A percentile compares a stretch with the other conserved stretches of the same genome.
These are phyloP conservation scores for Umimayanthus chanpuru DNA, from an alignment of 92 coral and sea anemone species.

Conservation along the genomic window DNA sequence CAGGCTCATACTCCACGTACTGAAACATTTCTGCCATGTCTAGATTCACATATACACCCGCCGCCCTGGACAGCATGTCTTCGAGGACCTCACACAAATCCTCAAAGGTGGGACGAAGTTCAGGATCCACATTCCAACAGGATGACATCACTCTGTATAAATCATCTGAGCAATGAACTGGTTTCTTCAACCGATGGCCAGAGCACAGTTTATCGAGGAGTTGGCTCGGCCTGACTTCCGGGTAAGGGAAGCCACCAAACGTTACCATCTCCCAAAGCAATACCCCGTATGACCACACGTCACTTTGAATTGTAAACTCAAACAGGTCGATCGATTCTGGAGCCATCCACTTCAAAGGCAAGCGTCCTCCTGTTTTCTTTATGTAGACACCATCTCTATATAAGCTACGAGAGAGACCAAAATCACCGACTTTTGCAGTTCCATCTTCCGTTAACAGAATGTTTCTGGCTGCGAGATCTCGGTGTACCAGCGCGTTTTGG, in stretches of 20 bases:
- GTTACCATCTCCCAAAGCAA: conserved; percentile 39
- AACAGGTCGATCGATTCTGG: conserved; percentile 31
- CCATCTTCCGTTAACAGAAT: conserved; percentile 30
- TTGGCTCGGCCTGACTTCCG: not conserved
- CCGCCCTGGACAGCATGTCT: not conserved
- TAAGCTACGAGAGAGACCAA: conserved; percentile 29
- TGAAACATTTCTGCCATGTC: conserved; percentile 26
- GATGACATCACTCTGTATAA: conserved; percentile 27
- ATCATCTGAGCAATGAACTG: conserved; percentile 34
- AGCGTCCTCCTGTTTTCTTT: conserved; percentile 39
- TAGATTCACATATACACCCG: conserved; percentile 27
- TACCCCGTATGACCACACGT: conserved; percentile 46
- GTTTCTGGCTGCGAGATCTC: conserved; percentile 34
- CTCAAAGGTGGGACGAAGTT: conserved; percentile 27
- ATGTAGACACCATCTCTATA: conserved; percentile 27
- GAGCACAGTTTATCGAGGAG: conserved; percentile 7
- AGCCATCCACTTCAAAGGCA: conserved; percentile 42
- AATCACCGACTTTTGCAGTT: conserved; percentile 28
- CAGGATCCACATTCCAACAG: conserved; percentile 33
- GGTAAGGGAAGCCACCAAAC: conserved; percentile 39
- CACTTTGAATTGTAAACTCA: conserved; percentile 37
- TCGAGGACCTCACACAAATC: conserved; percentile 4
- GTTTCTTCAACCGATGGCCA: conserved; percentile 27
- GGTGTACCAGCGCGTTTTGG: conserved; percentile 30
- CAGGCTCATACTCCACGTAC: conserved; percentile 31